Base-by-base conservation (phyloP, 2,888 invertebrate species). In the Mantis religiosa region DNA sequence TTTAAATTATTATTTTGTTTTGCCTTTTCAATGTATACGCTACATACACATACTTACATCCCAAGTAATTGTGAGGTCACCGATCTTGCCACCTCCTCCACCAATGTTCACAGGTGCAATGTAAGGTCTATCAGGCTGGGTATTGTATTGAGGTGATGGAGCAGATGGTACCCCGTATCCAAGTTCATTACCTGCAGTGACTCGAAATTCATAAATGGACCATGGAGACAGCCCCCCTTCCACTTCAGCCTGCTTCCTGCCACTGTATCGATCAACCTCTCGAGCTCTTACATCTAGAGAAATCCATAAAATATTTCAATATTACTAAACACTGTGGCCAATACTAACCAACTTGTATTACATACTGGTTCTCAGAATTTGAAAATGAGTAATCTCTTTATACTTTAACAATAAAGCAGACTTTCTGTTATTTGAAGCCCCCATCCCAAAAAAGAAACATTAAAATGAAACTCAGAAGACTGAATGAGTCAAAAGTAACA, bases 1-100 rank as follows among this genome's bases (percentile, higher is more conserved):
- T 30, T 30, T 3, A 3, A 3, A 30, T 30, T 30, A 30, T 30
- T 30, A 30, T 30, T 30, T 30, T 3, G 30, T 30, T 30, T 30
- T 30, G 30, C 30, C 4, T 30, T 30, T 30, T 30, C 4, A 30
- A 30, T 30, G 34, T 7, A 34, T 34, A 7, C 3, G 34, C 34
- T 34, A 7, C 34, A 34, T 7, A 34, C 7, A 34, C 7, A 7
- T 41, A 91, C 92, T 91, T 92, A 94, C 94, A 92, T 93, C 95
- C 99, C 99, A 99, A 0, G 96, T 97, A 88, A 99, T 98, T 0
- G 97, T 97, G 6, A 99, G 95, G 92, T 98, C 98, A 0, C 99
- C 98, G 90, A 98, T 98, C 93, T 98, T 99, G 20, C 99, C 99
- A 84, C 99, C 99, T 7, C 99, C 99, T 0, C 99, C 99, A 27